Conservation (phyloP, 2,888 invertebrate species). For the Nowickia ferox region DNA sequence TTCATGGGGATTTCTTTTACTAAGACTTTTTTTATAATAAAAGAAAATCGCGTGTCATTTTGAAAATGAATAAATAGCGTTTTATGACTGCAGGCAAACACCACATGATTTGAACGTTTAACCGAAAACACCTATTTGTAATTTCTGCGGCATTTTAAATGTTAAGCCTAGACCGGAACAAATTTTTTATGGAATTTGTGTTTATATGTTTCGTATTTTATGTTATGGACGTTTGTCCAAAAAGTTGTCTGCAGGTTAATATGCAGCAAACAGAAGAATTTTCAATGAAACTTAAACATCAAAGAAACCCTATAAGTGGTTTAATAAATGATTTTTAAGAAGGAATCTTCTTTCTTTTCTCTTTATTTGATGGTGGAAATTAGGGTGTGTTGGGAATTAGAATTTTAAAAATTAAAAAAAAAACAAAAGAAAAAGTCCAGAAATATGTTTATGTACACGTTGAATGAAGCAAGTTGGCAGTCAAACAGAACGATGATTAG, state of each 20-base stretch:
- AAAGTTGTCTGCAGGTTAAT: not conserved
- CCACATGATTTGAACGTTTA: not conserved
- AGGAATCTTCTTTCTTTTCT: constrained; percentile 40
- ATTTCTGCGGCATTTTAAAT: not conserved
- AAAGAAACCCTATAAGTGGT: constrained; percentile 65
- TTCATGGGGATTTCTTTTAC: not conserved
- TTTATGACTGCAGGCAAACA: not conserved
- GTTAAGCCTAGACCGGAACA: constrained; percentile 23
- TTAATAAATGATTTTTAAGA: constrained; percentile 22
- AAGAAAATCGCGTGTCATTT: constrained; percentile 44
- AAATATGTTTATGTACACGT: constrained; percentile 9
- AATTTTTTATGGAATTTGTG: not conserved
- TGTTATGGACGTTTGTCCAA: constrained; percentile 12
- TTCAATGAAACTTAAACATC: constrained; percentile 17
- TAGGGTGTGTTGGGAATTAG: constrained; percentile 67
- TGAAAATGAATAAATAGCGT: not conserved
- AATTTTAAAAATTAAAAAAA: constrained; percentile 34
- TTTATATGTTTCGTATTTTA: not conserved
- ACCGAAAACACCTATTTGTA: not conserved
- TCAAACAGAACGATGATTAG: constrained; percentile 32
- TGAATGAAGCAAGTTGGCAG: constrained; percentile 59
- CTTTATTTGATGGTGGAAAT: constrained; percentile 29
- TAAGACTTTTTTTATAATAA: not conserved
- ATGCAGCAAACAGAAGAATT: not conserved
- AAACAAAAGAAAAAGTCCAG: constrained; percentile 26